phyloP scores from a whole-genome alignment of 2,113 vertebrate species.

The Hippocampus comes region DNA sequence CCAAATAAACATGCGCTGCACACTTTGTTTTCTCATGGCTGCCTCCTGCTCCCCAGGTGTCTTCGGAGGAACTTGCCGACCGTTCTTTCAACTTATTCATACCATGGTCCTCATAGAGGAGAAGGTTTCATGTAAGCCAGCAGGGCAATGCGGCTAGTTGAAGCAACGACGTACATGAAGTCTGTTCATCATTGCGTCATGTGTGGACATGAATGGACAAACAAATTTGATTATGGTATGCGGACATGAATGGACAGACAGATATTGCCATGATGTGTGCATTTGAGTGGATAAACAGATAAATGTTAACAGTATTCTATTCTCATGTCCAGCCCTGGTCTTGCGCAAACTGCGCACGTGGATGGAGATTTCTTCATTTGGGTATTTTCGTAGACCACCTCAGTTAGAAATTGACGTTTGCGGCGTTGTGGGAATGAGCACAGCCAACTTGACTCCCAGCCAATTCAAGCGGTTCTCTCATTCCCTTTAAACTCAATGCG shows the following conservation, averaged over 20 bases:
- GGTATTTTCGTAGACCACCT: no score
- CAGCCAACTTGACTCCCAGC: no score
- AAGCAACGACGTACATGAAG: background rate
- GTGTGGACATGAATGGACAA: background rate
- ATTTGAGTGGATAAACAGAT: background rate
- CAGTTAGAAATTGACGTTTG: no score
- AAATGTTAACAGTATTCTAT: no score
- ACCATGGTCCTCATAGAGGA: background rate
- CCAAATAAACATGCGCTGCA: slow-evolving; percentile 58
- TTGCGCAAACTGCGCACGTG: no score
- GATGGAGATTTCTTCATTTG: no score
- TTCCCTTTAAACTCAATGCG: no score
- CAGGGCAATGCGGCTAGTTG: no score
- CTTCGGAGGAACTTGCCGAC: slow-evolving; percentile 28
- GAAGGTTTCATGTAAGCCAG: background rate
- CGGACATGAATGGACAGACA: background rate
- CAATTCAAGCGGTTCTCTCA: no score
- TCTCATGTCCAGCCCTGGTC: no score
- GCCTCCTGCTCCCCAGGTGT: slow-evolving; percentile 44
- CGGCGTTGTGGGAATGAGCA: no score
- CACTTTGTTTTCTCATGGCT: slow-evolving; percentile 45
- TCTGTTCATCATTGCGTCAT: background rate
- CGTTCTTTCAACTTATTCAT: slow-evolving; percentile 5
- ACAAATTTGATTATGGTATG: background rate
- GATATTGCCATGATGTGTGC: background rate